Conservation (phyloP, 2,888 invertebrate genomes). For the Rhogogaster chlorosoma region DNA sequence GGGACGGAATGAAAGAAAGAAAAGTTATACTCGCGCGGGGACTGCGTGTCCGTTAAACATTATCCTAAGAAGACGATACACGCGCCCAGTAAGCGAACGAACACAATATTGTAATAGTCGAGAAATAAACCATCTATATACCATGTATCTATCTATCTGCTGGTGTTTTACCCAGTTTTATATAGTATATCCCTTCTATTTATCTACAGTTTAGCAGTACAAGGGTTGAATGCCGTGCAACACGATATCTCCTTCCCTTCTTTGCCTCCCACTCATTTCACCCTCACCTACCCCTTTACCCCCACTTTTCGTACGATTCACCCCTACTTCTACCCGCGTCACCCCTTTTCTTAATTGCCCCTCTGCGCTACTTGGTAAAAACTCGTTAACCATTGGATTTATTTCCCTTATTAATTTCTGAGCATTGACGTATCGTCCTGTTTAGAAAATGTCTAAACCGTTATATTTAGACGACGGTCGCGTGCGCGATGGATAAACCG, state of each 20-base stretch:
- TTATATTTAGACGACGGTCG: conserved; percentile 38
- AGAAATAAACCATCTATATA: conserved; percentile 48
- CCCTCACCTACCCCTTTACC: conserved; percentile 3
- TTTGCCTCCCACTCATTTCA: conserved; percentile 52
- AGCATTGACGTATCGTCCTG: conserved; percentile 38
- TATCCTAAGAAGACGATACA: conserved; percentile 72
- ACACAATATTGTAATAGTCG: conserved; percentile 58
- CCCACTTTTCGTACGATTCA: conserved; percentile 49
- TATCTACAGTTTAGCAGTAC: conserved; percentile 66
- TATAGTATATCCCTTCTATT: conserved; percentile 59
- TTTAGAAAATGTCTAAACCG: conserved; percentile 41
- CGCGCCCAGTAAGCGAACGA: conserved; percentile 53
- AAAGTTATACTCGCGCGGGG: conserved; percentile 22
- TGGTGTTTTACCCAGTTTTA: conserved; percentile 53
- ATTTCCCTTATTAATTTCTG: conserved; percentile 63
- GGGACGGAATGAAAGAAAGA: neutral
- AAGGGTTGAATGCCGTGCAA: conserved; percentile 71
- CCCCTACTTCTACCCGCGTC: conserved; percentile 55
- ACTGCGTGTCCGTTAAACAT: conserved; percentile 73
- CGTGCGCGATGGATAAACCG: neutral
- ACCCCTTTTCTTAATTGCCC: conserved; percentile 71
- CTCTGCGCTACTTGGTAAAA: conserved; percentile 67
- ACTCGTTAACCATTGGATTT: conserved; percentile 75
- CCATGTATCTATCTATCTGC: conserved; percentile 53
- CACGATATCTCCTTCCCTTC: conserved; percentile 68